Conservation (phyloP, 1,140 invertebrate genomes). For the Trichogramma pretiosum region DNA sequence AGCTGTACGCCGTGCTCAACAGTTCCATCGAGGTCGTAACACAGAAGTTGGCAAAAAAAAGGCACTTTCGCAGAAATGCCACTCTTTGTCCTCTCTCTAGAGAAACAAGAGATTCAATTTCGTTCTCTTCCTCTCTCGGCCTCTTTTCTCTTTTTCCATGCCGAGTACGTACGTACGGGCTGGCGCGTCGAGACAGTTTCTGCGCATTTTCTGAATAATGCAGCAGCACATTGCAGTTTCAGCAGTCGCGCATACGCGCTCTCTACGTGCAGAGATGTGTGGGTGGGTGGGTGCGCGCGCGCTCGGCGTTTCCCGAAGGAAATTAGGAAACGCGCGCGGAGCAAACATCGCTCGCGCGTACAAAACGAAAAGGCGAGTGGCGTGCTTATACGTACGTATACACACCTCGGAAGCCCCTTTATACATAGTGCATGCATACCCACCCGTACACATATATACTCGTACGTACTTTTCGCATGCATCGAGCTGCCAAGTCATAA, state of each 20-base stretch:
- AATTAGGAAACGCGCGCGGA: conserved; percentile 40
- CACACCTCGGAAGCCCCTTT: too few species aligned
- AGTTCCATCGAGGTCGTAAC: too few species aligned
- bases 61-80: too few species aligned
- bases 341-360: conserved; percentile 29
- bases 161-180: background rate
- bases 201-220: conserved; percentile 30
- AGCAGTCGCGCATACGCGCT: conserved; percentile 20
- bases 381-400: too few species aligned
- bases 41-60: too few species aligned
- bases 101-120: conserved; percentile 20
- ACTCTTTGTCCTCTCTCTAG: too few species aligned
- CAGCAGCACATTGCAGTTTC: conserved; percentile 28
- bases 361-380: too few species aligned
- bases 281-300: too few species aligned
- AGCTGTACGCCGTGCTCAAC: too few species aligned
- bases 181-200: conserved; percentile 24
- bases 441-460: conserved; percentile 17
- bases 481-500: conserved; percentile 31
- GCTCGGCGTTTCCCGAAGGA: conserved; percentile 41
- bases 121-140: background rate
- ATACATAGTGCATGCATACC: too few species aligned
- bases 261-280: too few species aligned
- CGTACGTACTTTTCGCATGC: conserved; percentile 18
- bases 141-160: background rate